Evolutionary conservation across 2,888 invertebrate species (phyloP), one percentile per base, ranked within the genome.

Genomic region (Erpobdella octoculata): DNA sequence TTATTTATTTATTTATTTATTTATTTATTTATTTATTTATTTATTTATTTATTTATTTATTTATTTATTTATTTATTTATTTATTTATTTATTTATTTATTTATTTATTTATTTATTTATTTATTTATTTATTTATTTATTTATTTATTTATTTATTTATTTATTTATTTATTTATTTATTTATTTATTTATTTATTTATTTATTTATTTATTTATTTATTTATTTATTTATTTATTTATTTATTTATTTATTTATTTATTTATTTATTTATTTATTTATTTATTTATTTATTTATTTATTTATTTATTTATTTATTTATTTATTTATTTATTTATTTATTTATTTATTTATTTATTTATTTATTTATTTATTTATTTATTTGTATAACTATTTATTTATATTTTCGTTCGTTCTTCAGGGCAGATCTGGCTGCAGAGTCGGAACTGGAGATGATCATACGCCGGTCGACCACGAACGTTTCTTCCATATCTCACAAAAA

Each of bases 401-500:
- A 33, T 35, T 33, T 62, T 62, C 62, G 33, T 62, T 62, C 31
- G 62, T 62, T 2, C 62, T 53, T 28, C 53, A 53, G 53, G 53
- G 21, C 53, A 1, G 53, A 53, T 15, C 8, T 53, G 53, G 67
- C 38, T 12, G 67, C 31, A n/a, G 67, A 67, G 6, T 41, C 38
- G 25, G 67, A 67, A 41, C 33, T 67, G 46, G 67, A 67, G 46
- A 67, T 67, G 67, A 67, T 67, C 8, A 67, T 67, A 12, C 21
- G 67, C 18, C 41, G 67, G 21, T 67, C 67, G 9, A 41, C 41
- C 67, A 41, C 46, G 46, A 67, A 67, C 46, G 15, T 53, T 25
- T 21, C 53, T 25, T 41, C 41, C 9, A 21, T 25, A 15, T 21
- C 21, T 15, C 53, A 53, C 18, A 53, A 53, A 28, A 53, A 53